phyloP scores from a whole-genome alignment of 2,113 vertebrate species.

The Chloropsis cyanopogon region DNA sequence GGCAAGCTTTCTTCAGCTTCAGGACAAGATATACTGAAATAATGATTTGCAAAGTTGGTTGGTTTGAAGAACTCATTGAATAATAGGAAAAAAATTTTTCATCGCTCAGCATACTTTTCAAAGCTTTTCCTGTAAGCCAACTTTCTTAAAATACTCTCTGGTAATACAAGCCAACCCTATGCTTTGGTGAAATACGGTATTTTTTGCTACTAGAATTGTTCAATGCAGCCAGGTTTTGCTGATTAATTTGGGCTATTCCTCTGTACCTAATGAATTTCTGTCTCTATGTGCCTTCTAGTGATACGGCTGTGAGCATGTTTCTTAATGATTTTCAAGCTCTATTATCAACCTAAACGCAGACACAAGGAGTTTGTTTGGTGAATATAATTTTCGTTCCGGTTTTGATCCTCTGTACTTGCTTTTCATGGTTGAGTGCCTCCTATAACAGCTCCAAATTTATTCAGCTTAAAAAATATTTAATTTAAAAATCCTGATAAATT shows the following conservation, averaged over 20 bases:
- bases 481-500: not conserved
- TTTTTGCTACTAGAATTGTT: not conserved
- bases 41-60: not conserved
- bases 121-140: not conserved
- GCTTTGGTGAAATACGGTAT: not conserved
- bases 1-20: not conserved
- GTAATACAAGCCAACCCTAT: not conserved
- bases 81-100: not conserved
- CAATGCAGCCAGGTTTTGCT: not conserved
- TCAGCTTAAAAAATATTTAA: not conserved
- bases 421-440: not conserved
- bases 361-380: not conserved
- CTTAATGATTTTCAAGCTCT: conserved; percentile 11
- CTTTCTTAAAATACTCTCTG: not conserved
- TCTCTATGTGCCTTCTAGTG: not conserved
- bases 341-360: not conserved
- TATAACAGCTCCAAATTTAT: not conserved
- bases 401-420: not conserved
- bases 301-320: not conserved
- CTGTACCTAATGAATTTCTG: not conserved
- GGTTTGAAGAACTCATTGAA: not conserved
- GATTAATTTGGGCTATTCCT: not conserved
- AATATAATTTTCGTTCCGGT: not conserved
- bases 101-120: not conserved
- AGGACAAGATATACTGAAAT: not conserved